phyloP scores from a whole-genome alignment of 2,113 vertebrate genomes.

The Solenodon paradoxus region DNA sequence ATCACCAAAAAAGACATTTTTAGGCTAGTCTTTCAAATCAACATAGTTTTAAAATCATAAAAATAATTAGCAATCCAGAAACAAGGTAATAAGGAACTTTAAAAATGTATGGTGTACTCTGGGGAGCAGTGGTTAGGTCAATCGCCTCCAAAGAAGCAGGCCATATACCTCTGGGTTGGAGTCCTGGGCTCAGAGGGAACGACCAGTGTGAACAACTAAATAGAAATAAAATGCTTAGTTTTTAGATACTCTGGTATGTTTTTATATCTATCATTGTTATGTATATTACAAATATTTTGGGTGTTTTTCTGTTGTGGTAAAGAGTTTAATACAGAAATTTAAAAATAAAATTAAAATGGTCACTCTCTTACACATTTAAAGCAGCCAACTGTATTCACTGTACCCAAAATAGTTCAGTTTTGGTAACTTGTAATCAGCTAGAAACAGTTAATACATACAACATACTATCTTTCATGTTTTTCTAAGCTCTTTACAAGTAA shows the following conservation, averaged over 20 bases:
- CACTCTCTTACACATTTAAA: conserved; percentile 17
- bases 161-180: too few species aligned
- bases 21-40: not conserved
- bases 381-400: not conserved
- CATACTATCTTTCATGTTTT: not conserved
- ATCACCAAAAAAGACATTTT: not conserved
- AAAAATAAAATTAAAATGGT: not conserved
- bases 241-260: too few species aligned
- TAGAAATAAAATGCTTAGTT: too few species aligned
- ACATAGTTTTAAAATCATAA: conserved; percentile 27
- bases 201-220: too few species aligned
- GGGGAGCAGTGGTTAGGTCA: too few species aligned
- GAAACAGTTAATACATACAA: not conserved
- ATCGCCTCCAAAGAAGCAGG: too few species aligned
- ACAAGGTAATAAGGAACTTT: not conserved
- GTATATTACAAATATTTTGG: not conserved
- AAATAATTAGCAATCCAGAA: not conserved
- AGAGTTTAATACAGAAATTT: not conserved
- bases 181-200: too few species aligned
- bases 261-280: too few species aligned
- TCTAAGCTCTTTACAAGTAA: not conserved
- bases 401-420: not conserved
- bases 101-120: too few species aligned
- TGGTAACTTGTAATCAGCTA: not conserved
- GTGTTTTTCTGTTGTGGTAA: not conserved